phyloP scores from a whole-genome alignment of 2,888 invertebrate genomes.

The Dendrolimus pini region DNA sequence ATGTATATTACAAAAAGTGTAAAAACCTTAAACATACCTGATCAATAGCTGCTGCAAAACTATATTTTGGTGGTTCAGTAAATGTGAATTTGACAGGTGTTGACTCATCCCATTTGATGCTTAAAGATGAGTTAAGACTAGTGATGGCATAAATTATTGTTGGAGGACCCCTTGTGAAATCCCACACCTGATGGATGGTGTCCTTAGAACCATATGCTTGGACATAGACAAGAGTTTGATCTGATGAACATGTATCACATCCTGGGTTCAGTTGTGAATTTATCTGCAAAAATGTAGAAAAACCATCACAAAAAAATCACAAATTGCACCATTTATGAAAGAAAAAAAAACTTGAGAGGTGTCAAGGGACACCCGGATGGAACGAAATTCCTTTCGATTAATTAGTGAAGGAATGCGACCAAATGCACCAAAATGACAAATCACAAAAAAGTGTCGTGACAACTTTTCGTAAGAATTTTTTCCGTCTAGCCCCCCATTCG shows the following conservation, averaged over 20 bases:
- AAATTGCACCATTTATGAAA: too few species aligned
- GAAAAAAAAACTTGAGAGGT: too few species aligned
- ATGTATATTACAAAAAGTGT: too few species aligned
- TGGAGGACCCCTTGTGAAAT: conserved; percentile 76
- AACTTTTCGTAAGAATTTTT: too few species aligned
- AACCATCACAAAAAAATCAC: conserved; percentile 1
- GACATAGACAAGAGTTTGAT: conserved; percentile 66
- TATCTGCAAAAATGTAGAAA: conserved; percentile 36
- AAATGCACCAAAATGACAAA: too few species aligned
- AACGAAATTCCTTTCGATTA: too few species aligned
- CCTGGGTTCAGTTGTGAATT: conserved; percentile 48
- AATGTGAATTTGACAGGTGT: conserved; percentile 47
- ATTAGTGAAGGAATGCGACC: too few species aligned
- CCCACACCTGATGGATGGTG: conserved; percentile 81
- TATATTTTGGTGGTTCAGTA: conserved; percentile 64
- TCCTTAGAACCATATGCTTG: conserved; percentile 75
- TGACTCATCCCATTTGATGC: conserved; percentile 65
- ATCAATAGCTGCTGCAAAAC: conserved; percentile 77
- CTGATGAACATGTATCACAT: conserved; percentile 36
- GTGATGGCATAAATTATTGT: conserved; percentile 75
- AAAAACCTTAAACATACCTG: conserved; percentile 59
- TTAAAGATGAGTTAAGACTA: conserved; percentile 52
- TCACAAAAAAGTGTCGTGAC: too few species aligned
- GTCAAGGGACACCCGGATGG: too few species aligned
- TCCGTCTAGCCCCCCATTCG: too few species aligned